Base-by-base conservation (phyloP, 1,140 invertebrate genomes). In the Tetranychus urticae region DNA sequence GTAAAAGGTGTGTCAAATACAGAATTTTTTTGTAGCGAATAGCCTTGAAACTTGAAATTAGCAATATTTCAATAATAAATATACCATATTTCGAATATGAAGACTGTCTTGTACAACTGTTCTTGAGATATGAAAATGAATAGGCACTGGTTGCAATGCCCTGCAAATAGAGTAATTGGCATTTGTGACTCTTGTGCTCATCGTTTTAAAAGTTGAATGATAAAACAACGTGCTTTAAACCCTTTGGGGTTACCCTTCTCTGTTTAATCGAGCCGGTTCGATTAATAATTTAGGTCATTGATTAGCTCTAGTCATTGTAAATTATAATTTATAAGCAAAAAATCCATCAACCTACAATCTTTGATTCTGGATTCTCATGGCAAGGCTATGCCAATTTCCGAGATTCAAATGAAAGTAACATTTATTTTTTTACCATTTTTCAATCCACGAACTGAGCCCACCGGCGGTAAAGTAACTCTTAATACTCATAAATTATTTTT, bases 161-260 rank as follows among this genome's bases (percentile, higher is more conserved):
- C 23, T 23, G 23, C 23, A 70, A 82, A 89, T 47, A 79, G 86
- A 2, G 94, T 97, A 0, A 79, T 83, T 63, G 94, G 94, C 55
- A 94, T 92, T 66, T 98, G 94, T 71, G 83, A 96, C 66, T 79
- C 85, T 65, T 98, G 96, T 71, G 86, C 86, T 71, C 84, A 88
- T 0, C 77, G 93, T 0, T 97, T 80, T 73, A 98, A 90, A 90
- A 96, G 97, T 71, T 75, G n/a, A n/a, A n/a, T n/a, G n/a, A n/a
- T n/a, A n/a, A n/a, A n/a, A n/a, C n/a, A 98, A 1, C 82, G 88
- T 69, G 76, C 82, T 8, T 81, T 81, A 55, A 96, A 97, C 77
- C 81, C 83, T 0, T 72, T 81, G 14, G 94, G 92, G 94, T 72
- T 83, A 96, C 77, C 81, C 84, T 55, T 63, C 92, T 71, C 78